Percentiles rank a stretch among this genome's conserved stretches.
Evolutionary conservation across 1,140 invertebrate species (phyloP).

Genomic region (Paramacrobiotus metropolitanus): DNA sequence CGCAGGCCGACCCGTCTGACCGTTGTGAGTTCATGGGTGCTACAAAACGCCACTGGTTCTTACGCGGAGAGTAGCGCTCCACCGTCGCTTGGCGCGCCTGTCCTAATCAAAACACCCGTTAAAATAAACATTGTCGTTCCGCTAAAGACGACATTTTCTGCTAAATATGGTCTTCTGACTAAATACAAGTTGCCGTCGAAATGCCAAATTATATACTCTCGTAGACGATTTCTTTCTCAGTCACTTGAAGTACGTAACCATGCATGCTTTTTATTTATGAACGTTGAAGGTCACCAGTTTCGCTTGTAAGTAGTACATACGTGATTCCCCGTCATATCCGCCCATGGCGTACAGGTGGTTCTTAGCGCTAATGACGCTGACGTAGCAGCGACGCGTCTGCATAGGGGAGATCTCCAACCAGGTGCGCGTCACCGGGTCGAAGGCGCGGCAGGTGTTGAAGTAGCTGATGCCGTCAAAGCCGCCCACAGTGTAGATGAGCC

Average conservation of each 20-base stretch:
- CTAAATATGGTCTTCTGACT: slow-evolving; percentile 15
- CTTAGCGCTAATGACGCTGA: slow-evolving; percentile 38
- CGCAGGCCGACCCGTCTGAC: slow-evolving; percentile 2
- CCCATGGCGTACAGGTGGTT: slow-evolving; percentile 55
- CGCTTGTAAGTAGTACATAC: too few species aligned
- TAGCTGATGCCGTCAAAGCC: slow-evolving; percentile 39
- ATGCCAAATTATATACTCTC: too few species aligned
- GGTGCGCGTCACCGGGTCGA: slow-evolving; percentile 33
- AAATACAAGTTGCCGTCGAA: slow-evolving; percentile 19
- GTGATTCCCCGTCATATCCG: slow-evolving; percentile 19
- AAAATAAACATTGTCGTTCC: slow-evolving; percentile 18
- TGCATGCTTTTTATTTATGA: too few species aligned
- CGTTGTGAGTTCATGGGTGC: slow-evolving; percentile 19
- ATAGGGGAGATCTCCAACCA: slow-evolving; percentile 42
- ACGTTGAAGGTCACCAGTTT: too few species aligned
- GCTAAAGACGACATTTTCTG: too few species aligned
- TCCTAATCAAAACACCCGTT: background rate
- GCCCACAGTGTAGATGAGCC: slow-evolving; percentile 41
- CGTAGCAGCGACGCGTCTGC: slow-evolving; percentile 38
- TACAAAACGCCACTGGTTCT: slow-evolving; percentile 27
- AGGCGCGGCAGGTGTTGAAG: slow-evolving; percentile 37
- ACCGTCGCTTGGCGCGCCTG: slow-evolving; percentile 39
- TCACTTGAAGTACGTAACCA: too few species aligned
- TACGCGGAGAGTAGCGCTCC: slow-evolving; percentile 43
- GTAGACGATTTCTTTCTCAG: too few species aligned